A percentile compares a stretch with the other conserved stretches of the same genome.
Conservation (phyloP, 2,888 invertebrate genomes). For the Ceraclea dissimilis region DNA sequence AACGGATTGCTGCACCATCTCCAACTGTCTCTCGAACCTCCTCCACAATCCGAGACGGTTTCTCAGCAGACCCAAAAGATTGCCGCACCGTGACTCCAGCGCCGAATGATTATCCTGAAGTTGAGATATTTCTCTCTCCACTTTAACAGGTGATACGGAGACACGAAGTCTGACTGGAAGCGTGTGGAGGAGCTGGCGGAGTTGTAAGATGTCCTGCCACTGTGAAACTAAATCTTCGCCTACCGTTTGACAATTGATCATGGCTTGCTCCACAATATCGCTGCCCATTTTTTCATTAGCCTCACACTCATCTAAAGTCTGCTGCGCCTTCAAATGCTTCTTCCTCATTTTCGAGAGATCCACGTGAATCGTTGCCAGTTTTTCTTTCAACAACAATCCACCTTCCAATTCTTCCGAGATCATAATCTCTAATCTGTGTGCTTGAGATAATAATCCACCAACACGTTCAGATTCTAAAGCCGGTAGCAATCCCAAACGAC, state of each 20-base stretch:
- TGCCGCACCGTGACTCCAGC: conserved; percentile 63
- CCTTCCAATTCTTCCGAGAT: conserved; percentile 73
- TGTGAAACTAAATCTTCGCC: conserved; percentile 61
- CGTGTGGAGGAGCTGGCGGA: conserved; percentile 70
- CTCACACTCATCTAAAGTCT: conserved; percentile 66
- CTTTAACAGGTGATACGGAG: conserved; percentile 66
- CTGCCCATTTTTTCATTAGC: conserved; percentile 64
- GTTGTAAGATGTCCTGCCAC: conserved; percentile 71
- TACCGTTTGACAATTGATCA: conserved; percentile 63
- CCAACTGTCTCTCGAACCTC: conserved; percentile 69
- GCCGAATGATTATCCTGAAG: conserved; percentile 67
- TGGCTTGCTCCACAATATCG: conserved; percentile 69
- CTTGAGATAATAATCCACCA: conserved; percentile 60
- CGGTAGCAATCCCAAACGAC: conserved; percentile 65
- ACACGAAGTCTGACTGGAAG: conserved; percentile 67
- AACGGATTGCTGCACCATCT: conserved; percentile 72
- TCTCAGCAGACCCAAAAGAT: conserved; percentile 57
- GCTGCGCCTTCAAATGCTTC: conserved; percentile 56
- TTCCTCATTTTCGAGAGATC: conserved; percentile 63
- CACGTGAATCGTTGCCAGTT: conserved; percentile 62
- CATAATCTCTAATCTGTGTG: conserved; percentile 62
- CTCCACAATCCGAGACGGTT: conserved; percentile 65
- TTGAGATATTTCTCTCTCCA: conserved; percentile 69
- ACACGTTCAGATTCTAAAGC: conserved; percentile 71
- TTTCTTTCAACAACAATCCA: conserved; percentile 65